phyloP scores from a whole-genome alignment of 2,888 invertebrate species.

The Perdita meconis region DNA sequence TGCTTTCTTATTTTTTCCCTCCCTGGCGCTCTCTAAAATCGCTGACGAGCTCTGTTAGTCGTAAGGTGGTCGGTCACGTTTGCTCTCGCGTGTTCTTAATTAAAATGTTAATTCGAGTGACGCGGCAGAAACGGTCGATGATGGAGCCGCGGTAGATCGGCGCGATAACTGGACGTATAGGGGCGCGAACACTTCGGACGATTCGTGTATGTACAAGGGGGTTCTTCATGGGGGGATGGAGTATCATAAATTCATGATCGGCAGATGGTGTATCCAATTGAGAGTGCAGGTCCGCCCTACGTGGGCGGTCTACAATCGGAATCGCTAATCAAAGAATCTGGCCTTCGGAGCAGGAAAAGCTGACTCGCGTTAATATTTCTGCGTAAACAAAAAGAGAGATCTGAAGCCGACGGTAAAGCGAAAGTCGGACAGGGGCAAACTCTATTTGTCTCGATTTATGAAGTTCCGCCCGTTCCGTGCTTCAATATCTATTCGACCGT shows the following conservation, averaged over 20 bases:
- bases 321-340: constrained; percentile 55
- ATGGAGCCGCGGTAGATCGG: constrained; percentile 11
- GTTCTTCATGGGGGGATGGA: constrained; percentile 9
- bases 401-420: not conserved
- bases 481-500: constrained; percentile 30
- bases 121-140: constrained; percentile 35
- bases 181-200: constrained; percentile 24
- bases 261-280: constrained; percentile 28
- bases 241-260: constrained; percentile 47
- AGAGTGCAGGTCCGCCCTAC: constrained; percentile 18
- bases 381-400: constrained; percentile 38
- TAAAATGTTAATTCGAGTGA: constrained; percentile 75
- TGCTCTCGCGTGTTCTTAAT: constrained; percentile 66
- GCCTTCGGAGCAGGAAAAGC: constrained; percentile 24
- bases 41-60: constrained; percentile 43
- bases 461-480: constrained; percentile 8
- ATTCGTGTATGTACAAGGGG: not conserved
- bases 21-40: constrained; percentile 39
- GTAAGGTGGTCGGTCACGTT: constrained; percentile 14
- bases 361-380: constrained; percentile 46
- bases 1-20: not conserved
- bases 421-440: constrained; percentile 11
- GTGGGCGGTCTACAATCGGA: constrained; percentile 51
- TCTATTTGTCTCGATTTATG: constrained; percentile 48
- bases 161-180: constrained; percentile 30